A percentile compares a stretch with the other conserved stretches of the same genome.
Evolutionary conservation across 2,113 vertebrate genomes (phyloP).

Genomic region (Eulacestoma nigropectus): DNA sequence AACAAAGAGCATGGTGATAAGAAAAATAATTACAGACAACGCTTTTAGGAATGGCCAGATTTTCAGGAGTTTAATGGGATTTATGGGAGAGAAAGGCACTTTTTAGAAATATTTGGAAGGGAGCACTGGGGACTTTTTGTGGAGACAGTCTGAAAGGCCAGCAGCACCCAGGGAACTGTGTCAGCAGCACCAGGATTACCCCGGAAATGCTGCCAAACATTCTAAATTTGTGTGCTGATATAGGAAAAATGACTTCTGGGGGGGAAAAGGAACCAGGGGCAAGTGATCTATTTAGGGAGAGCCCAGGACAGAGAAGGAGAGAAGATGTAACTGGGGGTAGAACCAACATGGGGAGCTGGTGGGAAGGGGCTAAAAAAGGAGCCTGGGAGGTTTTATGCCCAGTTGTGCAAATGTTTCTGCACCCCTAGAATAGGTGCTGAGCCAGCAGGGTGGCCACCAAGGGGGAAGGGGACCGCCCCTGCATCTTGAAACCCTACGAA

Average conservation of each 20-base stretch:
- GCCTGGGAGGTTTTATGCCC: not conserved
- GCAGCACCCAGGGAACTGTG: not conserved
- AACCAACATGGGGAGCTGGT: not conserved
- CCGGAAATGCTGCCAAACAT: not conserved
- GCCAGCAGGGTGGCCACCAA: not conserved
- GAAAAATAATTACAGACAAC: not conserved
- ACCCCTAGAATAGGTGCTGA: too few species aligned
- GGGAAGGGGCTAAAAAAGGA: not conserved
- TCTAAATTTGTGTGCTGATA: not conserved
- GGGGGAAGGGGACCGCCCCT: not conserved
- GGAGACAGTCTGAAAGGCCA: not conserved
- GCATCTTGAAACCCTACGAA: not conserved
- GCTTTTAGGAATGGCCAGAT: not conserved
- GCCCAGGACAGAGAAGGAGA: not conserved
- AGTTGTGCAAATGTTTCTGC: not conserved
- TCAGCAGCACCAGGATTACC: not conserved
- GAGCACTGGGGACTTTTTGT: not conserved
- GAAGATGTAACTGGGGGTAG: not conserved
- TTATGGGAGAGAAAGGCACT: not conserved
- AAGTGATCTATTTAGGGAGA: not conserved
- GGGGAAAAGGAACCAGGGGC: not conserved
- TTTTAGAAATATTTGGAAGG: not conserved
- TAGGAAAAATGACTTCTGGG: not conserved
- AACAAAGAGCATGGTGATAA: not conserved
- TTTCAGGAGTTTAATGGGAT: not conserved